A percentile compares a stretch with the other conserved stretches of the same genome.
Evolutionary conservation across 2,888 invertebrate species (phyloP).

Genomic region (Ophraella communa): DNA sequence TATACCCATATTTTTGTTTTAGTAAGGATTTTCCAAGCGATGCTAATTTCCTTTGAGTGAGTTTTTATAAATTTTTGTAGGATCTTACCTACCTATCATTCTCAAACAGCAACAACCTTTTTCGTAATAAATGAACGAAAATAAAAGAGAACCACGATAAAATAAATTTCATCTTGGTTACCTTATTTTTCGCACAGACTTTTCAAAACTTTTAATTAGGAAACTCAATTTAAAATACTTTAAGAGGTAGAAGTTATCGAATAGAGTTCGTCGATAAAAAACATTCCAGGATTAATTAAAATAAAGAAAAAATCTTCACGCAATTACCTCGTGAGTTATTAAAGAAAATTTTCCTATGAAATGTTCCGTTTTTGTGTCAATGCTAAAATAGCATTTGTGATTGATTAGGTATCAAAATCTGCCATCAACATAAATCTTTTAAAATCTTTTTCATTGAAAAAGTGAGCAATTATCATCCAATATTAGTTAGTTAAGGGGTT

Average conservation of each 20-base stretch:
- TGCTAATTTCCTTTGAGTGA: background rate
- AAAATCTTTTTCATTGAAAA: too few species aligned
- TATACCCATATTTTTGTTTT: too few species aligned
- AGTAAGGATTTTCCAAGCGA: too few species aligned
- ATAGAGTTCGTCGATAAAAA: slow-evolving; percentile 42
- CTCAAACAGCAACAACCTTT: slow-evolving; percentile 14
- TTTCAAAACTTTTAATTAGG: slow-evolving; percentile 56
- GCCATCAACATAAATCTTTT: too few species aligned
- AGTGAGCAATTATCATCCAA: too few species aligned
- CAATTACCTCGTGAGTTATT: slow-evolving; percentile 35
- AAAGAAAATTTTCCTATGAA: background rate
- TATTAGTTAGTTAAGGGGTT: too few species aligned
- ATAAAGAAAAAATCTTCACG: slow-evolving; percentile 44
- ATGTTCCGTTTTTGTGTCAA: background rate
- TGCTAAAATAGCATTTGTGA: background rate
- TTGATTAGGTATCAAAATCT: too few species aligned
- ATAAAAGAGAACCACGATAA: slow-evolving; percentile 26
- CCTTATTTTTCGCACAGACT: slow-evolving; percentile 46
- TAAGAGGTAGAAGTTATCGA: slow-evolving; percentile 46
- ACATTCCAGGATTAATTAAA: slow-evolving; percentile 46
- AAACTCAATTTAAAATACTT: slow-evolving; percentile 54
- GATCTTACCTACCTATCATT: slow-evolving; percentile 17
- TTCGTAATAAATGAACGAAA: slow-evolving; percentile 16
- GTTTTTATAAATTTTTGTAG: slow-evolving; percentile 10
- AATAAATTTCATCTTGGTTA: slow-evolving; percentile 36